Base-by-base conservation (phyloP, 2,797 vertebrate species). In the Ctenopoma multispine region DNA sequence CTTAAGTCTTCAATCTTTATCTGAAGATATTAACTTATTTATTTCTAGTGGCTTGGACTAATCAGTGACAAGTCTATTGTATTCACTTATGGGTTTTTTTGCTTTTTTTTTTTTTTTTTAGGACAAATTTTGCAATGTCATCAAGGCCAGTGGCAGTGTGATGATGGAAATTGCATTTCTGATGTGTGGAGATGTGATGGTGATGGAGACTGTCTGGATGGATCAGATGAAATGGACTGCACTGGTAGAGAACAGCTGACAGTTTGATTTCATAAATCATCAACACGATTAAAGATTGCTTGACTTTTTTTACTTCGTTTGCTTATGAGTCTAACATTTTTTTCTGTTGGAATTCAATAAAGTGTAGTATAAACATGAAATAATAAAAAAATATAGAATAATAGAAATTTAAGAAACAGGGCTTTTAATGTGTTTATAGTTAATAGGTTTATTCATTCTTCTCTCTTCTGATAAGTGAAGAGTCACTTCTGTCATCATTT, bases 191-290 rank as follows among this genome's bases (percentile, higher is more conserved):
- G 88, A 50, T 97, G 97, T 11, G 96, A 98, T 1, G 95, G 95
- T 4, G 49, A 40, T 1, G 89, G 91, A 11, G 96, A 99, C 91
- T 98, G 97, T 81, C 66, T 91, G 69, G 97, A 99, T 78, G 96
- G 96, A 34, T 96, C 96, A 0, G 97, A 98, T 84, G 97, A 99
- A 83, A 92, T 92, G 63, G 89, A 93, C 20, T 98, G 96, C 27
- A 87, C 90, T 68, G 0, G 95, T 94, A 34, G 4, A 67, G 49
- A 0, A 34, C 7, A 5, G 27, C 8, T 38, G 5, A 18, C n/a
- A 44, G 17, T 44, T 44, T 0, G 41, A 18, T 18, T 14, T 41
- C 40, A 14, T 41, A 41, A 41, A 41, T 41, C 15, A 6, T 15
- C 15, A 14, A 41, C 40, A 15, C 5, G 14, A 34, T 8, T 34